A percentile compares a stretch with the other conserved stretches of the same genome.
Conservation (phyloP, 2,888 invertebrate genomes). For the Acanthosepion lycidas region DNA sequence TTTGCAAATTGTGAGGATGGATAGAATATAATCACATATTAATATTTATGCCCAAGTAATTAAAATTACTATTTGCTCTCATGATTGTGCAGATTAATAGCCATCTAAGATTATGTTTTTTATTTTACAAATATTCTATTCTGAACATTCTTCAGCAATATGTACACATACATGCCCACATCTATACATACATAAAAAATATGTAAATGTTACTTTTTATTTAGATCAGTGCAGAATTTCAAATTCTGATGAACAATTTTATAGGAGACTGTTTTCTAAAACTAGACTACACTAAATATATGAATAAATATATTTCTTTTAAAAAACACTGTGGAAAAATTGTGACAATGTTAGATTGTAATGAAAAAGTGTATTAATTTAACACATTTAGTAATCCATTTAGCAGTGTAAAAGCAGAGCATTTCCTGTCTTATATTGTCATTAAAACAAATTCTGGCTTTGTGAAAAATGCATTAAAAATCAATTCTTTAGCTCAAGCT, state of each 20-base stretch:
- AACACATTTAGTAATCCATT: background rate
- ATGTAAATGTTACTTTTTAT: slow-evolving; percentile 15
- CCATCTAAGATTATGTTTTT: background rate
- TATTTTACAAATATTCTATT: background rate
- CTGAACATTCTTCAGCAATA: slow-evolving; percentile 33
- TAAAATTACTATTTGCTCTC: background rate
- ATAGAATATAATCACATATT: background rate
- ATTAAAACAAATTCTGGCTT: background rate
- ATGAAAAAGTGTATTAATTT: background rate
- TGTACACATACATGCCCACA: background rate
- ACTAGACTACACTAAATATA: background rate
- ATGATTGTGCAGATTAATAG: background rate
- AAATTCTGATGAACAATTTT: slow-evolving; percentile 24
- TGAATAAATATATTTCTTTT: slow-evolving; percentile 25
- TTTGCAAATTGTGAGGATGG: slow-evolving; percentile 33
- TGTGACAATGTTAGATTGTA: background rate
- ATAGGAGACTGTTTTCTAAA: background rate
- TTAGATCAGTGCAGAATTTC: background rate
- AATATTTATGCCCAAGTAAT: background rate
- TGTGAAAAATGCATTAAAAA: background rate
- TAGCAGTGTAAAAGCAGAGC: slow-evolving; percentile 23
- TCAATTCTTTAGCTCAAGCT: slow-evolving; percentile 6
- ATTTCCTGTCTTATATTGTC: background rate
- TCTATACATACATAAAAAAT: background rate
- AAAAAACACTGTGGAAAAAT: background rate